phyloP scores from a whole-genome alignment of 2,797 vertebrate species.

The Acanthornis magna region DNA sequence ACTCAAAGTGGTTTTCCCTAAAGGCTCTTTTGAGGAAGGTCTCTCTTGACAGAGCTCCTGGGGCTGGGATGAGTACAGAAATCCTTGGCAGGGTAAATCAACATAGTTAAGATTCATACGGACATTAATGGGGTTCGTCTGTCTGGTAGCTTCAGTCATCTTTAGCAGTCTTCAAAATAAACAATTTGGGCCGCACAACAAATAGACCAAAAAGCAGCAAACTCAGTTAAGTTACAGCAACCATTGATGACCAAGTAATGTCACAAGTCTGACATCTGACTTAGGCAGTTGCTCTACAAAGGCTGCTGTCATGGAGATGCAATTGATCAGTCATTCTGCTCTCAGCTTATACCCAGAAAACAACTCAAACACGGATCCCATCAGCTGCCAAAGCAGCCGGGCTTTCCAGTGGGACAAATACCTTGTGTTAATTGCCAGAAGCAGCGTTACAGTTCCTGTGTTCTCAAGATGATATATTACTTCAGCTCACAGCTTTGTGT shows the following conservation, averaged over 20 bases:
- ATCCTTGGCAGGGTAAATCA: neutral
- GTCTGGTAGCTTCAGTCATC: neutral
- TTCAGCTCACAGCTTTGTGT: neutral
- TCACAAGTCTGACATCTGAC: neutral
- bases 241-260: neutral
- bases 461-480: neutral
- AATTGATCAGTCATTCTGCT: neutral
- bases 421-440: neutral
- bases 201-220: neutral
- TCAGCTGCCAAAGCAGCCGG: neutral
- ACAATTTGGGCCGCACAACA: neutral
- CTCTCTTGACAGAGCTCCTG: neutral
- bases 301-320: neutral
- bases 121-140: neutral
- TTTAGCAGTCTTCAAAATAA: neutral
- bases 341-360: neutral
- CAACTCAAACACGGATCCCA: neutral
- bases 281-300: neutral
- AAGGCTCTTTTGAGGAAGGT: fast-evolving
- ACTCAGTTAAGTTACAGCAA: neutral
- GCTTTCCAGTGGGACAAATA: neutral
- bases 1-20: neutral
- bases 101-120: neutral
- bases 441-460: neutral
- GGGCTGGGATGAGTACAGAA: neutral